Evolutionary conservation across 2,888 invertebrate species (phyloP), one percentile per base, ranked within the genome.

Genomic region (Julus scanicus): DNA sequence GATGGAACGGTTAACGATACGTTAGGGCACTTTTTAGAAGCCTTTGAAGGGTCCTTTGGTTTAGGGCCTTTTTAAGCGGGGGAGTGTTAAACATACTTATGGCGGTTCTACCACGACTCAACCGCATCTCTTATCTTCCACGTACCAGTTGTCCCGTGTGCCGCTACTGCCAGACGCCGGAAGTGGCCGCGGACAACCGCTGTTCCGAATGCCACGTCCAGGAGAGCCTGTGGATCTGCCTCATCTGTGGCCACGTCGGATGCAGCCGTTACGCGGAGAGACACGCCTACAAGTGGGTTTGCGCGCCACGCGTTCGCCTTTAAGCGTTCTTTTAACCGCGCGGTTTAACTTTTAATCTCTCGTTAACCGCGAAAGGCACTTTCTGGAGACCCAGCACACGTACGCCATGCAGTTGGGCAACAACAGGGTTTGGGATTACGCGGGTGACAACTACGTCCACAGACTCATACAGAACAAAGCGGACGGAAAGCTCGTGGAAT

Each of bases 391-490:
- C 0, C 97, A 98, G 90, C 99, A 99, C 92, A 98, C 98, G 29
- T 99, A 98, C 91, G 97, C 99, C 6, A 94, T 99, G 94, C 98
- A 99, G 92, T 93, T 99, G 89, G 99, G 98, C 0, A 98, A 97
- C 84, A 98, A 98, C 91, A 94, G 98, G 87, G 99, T 99, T 0
- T 99, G 99, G 99, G 99, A 99, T 92, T 99, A 99, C 92, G 98
- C 98, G 87, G 99, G 99, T 90, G 98, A 98, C 92, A 98, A 97
- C 92, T 98, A 97, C 93, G 98, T 98, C 11, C 98, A 98, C 93
- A 95, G 99, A 17, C 93, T 99, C 71, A 95, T 99, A 39, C 99
- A 99, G 93, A 99, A 97, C 92, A 98, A 99, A 93, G 95, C 95
- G 17, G 99, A 99, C 93, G 99, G 99, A 39, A 99, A 99, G 93